Base-by-base conservation (phyloP, 2,888 invertebrate genomes). In the Tortricodes alternella region DNA sequence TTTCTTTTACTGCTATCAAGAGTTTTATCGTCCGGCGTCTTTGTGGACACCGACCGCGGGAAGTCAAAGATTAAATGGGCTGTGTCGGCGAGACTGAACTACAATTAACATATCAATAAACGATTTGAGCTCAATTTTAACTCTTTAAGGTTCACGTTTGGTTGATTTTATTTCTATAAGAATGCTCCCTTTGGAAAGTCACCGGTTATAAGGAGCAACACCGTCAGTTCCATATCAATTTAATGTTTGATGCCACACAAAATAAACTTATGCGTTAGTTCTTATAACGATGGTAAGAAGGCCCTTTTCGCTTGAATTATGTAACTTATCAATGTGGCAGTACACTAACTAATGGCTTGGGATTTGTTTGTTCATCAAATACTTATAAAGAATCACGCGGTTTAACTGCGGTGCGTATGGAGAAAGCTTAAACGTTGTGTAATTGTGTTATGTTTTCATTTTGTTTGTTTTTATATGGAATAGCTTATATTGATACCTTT, bases 271-370 rank as follows among this genome's bases (percentile, higher is more conserved):
- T n/a, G n/a, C n/a, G n/a, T n/a, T n/a, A n/a, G n/a, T n/a, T n/a
- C n/a, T n/a, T n/a, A n/a, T n/a, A n/a, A n/a, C 2, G 27, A 2
- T 9, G 6, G 27, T 27, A 27, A 27, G 27, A 27, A 27, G 6
- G 6, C 9, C 27, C 27, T 27, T 32, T 32, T 32, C 1, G 9
- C 6, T n/a, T n/a, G n/a, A n/a, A n/a, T n/a, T n/a, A n/a, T n/a
- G n/a, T n/a, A n/a, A n/a, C n/a, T n/a, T n/a, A n/a, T n/a, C n/a
- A n/a, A n/a, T n/a, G n/a, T n/a, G n/a, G n/a, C n/a, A n/a, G 32
- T 46, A 46, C 38, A 46, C 19, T 48, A 48, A 48, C 48, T 49
- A 55, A 55, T 55, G 55, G 43, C 13, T 41, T 19, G 19, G 15
- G 19, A 23, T 55, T 34, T 55, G 48, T 48, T 55, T 55, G 35